Evolutionary conservation across 2,797 vertebrate species (phyloP).

Genomic region (Dendrocincla fuliginosa): DNA sequence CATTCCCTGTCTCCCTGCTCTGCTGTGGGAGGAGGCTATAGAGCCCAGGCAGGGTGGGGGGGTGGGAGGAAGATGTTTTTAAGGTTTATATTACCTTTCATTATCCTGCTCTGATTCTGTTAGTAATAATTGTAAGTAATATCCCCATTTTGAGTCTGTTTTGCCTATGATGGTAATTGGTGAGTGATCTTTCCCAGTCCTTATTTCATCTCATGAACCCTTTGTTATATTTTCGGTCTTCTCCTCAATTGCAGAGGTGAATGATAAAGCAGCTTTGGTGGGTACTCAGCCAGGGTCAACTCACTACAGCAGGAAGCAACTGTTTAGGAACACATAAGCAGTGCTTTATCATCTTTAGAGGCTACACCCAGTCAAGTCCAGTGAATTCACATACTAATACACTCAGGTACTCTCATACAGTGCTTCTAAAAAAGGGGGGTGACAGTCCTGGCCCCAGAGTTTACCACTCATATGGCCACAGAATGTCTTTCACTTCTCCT

Average conservation of each 20-base stretch:
- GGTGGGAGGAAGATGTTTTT: not conserved
- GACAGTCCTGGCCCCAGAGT: not conserved
- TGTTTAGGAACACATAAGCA: not conserved
- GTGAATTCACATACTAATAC: not conserved
- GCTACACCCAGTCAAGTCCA: not conserved
- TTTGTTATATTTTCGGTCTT: not conserved
- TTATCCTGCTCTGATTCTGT: not conserved
- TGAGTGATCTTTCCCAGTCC: not conserved
- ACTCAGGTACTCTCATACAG: not conserved
- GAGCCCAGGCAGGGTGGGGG: not conserved
- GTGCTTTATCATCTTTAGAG: not conserved
- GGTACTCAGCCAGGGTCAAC: not conserved
- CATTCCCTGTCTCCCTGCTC: not conserved
- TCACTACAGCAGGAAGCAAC: not conserved
- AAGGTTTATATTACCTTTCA: not conserved
- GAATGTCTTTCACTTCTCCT: not conserved
- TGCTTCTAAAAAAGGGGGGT: not conserved
- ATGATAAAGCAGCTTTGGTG: not conserved
- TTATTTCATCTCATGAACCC: not conserved
- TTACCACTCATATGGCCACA: not conserved
- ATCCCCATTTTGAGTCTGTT: not conserved
- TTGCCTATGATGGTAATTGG: not conserved
- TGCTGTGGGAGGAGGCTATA: not conserved
- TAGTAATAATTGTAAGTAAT: not conserved
- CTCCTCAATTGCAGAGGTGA: not conserved